These are phyloP conservation scores for Pollicipes pollicipes DNA, from an alignment of 1,140 invertebrate species.

Conservation along the genomic window DNA sequence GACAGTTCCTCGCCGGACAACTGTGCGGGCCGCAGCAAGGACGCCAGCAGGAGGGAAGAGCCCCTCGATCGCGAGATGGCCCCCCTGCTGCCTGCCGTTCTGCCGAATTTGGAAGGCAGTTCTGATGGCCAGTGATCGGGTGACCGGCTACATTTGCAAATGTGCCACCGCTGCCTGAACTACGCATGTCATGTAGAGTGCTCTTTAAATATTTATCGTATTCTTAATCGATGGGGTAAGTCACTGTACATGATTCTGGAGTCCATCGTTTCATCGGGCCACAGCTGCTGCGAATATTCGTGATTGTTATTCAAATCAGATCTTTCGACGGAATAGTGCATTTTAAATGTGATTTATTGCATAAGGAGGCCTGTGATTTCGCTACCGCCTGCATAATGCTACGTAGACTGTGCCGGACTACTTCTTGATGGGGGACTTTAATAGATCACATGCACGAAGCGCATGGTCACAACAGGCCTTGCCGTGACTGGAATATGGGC, in stretches of 20 bases:
- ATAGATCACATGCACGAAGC: background rate
- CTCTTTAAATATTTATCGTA: slow-evolving; percentile 1
- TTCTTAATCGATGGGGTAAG: background rate
- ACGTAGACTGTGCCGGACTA: background rate
- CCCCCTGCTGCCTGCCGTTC: too few species aligned
- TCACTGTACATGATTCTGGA: background rate
- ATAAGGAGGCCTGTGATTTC: background rate
- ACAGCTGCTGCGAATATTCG: background rate
- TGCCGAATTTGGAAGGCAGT: background rate
- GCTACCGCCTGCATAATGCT: background rate
- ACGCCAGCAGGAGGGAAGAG: too few species aligned
- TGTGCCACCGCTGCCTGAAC: background rate
- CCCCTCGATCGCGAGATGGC: too few species aligned
- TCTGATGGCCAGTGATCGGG: background rate
- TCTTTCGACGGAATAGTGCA: background rate
- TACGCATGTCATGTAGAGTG: background rate
- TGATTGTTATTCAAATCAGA: background rate
- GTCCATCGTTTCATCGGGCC: background rate
- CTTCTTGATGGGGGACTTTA: background rate
- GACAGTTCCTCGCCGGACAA: too few species aligned
- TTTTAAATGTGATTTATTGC: slow-evolving; percentile 1
- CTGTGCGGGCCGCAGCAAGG: too few species aligned
- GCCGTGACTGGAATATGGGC: too few species aligned
- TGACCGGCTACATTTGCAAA: background rate
- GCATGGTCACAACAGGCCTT: too few species aligned